These are phyloP conservation scores for Aphyosemion australe DNA, from an alignment of 2,113 vertebrate genomes.

Conservation along the genomic window DNA sequence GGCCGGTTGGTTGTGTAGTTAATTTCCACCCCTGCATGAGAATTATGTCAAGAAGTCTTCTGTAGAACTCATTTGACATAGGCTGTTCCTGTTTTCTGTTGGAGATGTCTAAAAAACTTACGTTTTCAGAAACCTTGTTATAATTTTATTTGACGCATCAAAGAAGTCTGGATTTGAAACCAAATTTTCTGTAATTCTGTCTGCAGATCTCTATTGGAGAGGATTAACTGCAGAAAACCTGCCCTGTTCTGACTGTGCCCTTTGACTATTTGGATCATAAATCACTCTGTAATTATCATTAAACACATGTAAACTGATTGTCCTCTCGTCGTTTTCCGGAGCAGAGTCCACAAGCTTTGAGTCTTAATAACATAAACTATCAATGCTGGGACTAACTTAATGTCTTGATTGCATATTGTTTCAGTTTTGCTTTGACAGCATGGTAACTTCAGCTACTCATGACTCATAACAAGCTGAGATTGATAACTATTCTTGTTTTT, in stretches of 20 bases:
- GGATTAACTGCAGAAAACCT: slow-evolving; percentile 4
- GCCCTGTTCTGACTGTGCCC: slow-evolving; percentile 17
- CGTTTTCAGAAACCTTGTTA: not conserved
- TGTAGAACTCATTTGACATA: not conserved
- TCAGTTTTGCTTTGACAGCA: slow-evolving; percentile 36
- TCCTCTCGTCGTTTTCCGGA: too few relatives aligned
- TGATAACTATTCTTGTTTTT: slow-evolving; percentile 35
- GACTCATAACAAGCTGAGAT: not conserved
- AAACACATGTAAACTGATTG: not conserved
- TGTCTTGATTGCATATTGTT: not conserved
- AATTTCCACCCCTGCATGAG: not conserved
- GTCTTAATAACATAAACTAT: too few relatives aligned
- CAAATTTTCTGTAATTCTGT: too few relatives aligned
- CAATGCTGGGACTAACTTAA: not conserved
- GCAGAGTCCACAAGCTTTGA: too few relatives aligned
- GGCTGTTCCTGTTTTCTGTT: not conserved
- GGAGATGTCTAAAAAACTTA: not conserved
- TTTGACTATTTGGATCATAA: slow-evolving; percentile 51
- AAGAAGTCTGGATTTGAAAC: not conserved
- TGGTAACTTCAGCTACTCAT: not conserved
- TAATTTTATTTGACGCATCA: not conserved
- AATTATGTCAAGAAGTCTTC: too few relatives aligned
- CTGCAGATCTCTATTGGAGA: not conserved
- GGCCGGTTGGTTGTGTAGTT: too few relatives aligned
- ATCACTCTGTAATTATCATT: slow-evolving; percentile 22